Evolutionary conservation across 2,797 vertebrate species (phyloP).

Genomic region (Poecilia picta): DNA sequence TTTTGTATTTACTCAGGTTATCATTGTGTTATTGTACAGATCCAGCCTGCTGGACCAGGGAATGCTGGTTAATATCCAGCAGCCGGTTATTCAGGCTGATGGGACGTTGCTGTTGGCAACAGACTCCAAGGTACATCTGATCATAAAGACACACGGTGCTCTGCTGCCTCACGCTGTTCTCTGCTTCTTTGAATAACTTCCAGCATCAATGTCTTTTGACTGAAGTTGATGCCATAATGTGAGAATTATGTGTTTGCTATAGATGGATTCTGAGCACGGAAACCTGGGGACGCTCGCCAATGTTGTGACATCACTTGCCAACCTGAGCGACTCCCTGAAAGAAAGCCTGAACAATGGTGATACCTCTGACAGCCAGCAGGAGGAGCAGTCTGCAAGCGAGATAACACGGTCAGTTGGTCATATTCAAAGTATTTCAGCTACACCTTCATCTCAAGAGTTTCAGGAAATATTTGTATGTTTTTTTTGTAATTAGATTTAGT

Average conservation of each 20-base stretch:
- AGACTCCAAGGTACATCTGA: conserved; percentile 87
- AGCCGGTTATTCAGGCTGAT: conserved; percentile 94
- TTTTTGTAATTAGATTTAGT: neutral
- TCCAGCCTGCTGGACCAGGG: conserved; percentile 93
- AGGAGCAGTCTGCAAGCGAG: conserved; percentile 92
- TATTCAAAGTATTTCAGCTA: neutral
- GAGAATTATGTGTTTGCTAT: conserved; percentile 46
- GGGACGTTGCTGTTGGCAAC: conserved; percentile 91
- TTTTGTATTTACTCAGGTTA: neutral
- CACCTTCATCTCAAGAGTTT: neutral
- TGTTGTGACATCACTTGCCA: conserved; percentile 96
- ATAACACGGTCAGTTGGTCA: conserved; percentile 89
- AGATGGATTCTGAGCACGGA: conserved; percentile 92
- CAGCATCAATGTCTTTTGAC: neutral
- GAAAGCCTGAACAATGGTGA: conserved; percentile 93
- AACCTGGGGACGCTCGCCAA: conserved; percentile 96
- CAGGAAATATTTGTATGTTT: neutral
- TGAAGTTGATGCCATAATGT: neutral
- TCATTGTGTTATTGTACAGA: conserved; percentile 57
- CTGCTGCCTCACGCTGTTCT: conserved; percentile 3
- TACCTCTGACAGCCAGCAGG: conserved; percentile 86
- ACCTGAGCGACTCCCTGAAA: conserved; percentile 83
- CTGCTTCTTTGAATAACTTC: neutral
- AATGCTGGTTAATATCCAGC: conserved; percentile 98
- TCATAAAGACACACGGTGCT: neutral